Base-by-base conservation (phyloP, 2,888 invertebrate species). In the Nomada lathburiana region DNA sequence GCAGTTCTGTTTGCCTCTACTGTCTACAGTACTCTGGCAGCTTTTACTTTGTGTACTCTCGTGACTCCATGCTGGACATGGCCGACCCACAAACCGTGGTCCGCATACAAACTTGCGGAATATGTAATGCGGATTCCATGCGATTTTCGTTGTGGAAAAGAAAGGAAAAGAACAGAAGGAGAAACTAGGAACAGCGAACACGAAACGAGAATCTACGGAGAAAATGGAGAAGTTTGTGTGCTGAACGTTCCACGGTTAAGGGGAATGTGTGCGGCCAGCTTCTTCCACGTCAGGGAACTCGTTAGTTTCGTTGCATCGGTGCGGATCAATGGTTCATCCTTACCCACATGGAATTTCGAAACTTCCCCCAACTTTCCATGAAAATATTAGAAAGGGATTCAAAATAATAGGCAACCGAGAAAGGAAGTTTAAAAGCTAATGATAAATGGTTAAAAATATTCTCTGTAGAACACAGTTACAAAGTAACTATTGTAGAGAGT, bases 41-140 rank as follows among this genome's bases (percentile, higher is more conserved):
- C 82, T 77, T 77, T 71, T 83, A 83, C 82, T 74, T 70, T 82
- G 72, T 82, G 77, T 78, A 74, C 72, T 23, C 73, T 68, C 52
- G 63, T 68, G 82, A 82, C 76, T 81, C 76, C 53, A 42, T 36
- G 52, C 67, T 44, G 82, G 82, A 76, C 82, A 81, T 52, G 65
- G 44, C 67, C 67, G 82, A 82, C 82, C 82, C 71, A 76, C 76
- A 63, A 82, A 75, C 67, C 52, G 52, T 57, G 57, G 42, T 26
- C 62, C 52, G 82, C 67, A 20, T 62, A 53, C 82, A 65, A 82
- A 76, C 81, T 81, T 71, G 47, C 60, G 36, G 81, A 76, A 82
- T 76, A 63, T 72, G 68, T 76, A 65, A 82, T 82, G n/a, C 71
- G 63, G 67, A 80, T 71, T 82, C 71, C 57, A 16, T 10, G 23